Evolutionary conservation across 1,140 invertebrate species (phyloP).

Genomic region (Euwallacea fornicatus): DNA sequence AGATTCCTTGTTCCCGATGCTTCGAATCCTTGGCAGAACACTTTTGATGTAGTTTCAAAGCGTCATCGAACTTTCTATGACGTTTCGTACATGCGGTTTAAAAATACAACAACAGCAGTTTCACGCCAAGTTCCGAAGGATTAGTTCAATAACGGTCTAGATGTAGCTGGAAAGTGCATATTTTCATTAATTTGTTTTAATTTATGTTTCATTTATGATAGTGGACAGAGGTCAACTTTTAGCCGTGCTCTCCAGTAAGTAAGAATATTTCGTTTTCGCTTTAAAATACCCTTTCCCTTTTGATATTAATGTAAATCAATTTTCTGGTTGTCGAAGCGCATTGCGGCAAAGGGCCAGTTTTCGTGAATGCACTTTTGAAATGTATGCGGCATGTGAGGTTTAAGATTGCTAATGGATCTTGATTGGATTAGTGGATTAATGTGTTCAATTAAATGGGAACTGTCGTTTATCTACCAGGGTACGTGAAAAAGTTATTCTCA

Average conservation of each 20-base stretch:
- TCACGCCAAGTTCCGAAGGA: not conserved
- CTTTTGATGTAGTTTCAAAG: not conserved
- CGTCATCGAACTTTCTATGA: not conserved
- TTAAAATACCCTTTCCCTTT: not conserved
- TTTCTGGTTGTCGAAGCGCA: not conserved
- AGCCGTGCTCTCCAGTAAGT: slow-evolving; percentile 28
- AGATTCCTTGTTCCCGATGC: too few relatives aligned
- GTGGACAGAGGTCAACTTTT: slow-evolving; percentile 23
- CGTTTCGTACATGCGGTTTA: not conserved
- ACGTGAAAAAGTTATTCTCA: too few relatives aligned
- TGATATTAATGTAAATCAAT: not conserved
- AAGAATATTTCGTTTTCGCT: not conserved
- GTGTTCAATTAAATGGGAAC: too few relatives aligned
- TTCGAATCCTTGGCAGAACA: not conserved
- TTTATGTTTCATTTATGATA: slow-evolving; percentile 28
- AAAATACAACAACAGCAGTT: not conserved
- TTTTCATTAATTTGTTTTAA: not conserved
- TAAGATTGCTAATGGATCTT: not conserved
- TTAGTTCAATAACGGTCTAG: not conserved
- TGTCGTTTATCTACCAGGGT: too few relatives aligned
- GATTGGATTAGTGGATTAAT: not conserved
- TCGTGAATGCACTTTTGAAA: not conserved
- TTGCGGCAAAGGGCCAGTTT: not conserved
- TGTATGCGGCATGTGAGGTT: not conserved
- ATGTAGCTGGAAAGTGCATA: not conserved